Percentiles rank a stretch among this genome's conserved stretches.
phyloP scores from a whole-genome alignment of 2,888 invertebrate genomes.

The Eupithecia pulchellata region DNA sequence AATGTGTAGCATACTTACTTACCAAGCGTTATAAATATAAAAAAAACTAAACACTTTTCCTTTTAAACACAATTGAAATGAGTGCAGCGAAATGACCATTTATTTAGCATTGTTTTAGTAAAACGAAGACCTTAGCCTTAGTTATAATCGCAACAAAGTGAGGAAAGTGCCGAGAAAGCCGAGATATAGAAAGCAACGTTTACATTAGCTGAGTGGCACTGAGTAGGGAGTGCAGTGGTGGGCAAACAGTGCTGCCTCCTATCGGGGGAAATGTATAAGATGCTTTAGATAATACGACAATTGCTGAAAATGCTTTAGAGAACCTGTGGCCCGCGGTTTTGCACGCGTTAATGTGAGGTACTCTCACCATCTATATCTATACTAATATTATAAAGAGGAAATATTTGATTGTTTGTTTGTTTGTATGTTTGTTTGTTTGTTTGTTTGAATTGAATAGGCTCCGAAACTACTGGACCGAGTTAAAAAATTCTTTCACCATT shows the following conservation, averaged over 20 bases:
- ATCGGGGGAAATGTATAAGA: background rate
- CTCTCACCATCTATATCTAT: no score
- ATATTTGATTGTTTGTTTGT: no score
- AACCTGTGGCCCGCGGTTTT: background rate
- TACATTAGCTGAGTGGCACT: constrained; percentile 18
- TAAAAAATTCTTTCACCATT: no score
- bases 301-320: no score
- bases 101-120: constrained; percentile 3
- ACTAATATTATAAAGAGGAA: no score
- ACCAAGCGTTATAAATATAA: background rate
- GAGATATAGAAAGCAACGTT: constrained; percentile 20
- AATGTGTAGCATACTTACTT: background rate
- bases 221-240: background rate
- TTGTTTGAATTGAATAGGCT: no score
- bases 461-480: no score
- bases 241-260: background rate
- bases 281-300: background rate
- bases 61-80: background rate
- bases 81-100: background rate
- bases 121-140: background rate
- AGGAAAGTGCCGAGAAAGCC: constrained; percentile 29
- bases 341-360: no score
- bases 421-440: no score
- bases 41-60: background rate
- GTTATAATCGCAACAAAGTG: background rate